A percentile compares a stretch with the other conserved stretches of the same genome.
Conservation (phyloP, 1,140 invertebrate genomes). For the Drosophila parabipectinata region DNA sequence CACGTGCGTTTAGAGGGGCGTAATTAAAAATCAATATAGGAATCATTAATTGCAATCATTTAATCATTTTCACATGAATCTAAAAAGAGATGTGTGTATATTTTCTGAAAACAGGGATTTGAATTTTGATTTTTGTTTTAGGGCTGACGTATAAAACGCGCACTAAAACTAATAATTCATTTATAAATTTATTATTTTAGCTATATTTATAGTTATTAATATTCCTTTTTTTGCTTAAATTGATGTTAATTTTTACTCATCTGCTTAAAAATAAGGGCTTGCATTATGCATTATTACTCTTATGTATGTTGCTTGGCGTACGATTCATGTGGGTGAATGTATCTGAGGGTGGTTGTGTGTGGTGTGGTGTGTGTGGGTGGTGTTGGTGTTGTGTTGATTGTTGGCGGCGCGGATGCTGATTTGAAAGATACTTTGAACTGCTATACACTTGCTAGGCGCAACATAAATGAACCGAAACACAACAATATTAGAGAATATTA, state of each 20-base stretch:
- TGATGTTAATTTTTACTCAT: slow-evolving; percentile 28
- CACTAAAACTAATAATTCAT: slow-evolving; percentile 76
- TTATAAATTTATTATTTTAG: slow-evolving; percentile 82
- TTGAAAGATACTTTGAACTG: slow-evolving; percentile 8
- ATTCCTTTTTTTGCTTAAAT: slow-evolving; percentile 42
- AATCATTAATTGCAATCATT: slow-evolving; percentile 40
- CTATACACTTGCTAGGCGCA: slow-evolving; percentile 61
- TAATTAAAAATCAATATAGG: slow-evolving; percentile 34
- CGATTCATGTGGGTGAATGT: slow-evolving; percentile 36
- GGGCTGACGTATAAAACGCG: slow-evolving; percentile 65
- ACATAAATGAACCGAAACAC: slow-evolving; percentile 27
- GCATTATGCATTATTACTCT: slow-evolving; percentile 69
- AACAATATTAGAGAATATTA: slow-evolving; percentile 30
- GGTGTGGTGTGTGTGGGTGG: slow-evolving; percentile 3
- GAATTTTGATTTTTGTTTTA: background rate
- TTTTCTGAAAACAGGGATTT: slow-evolving; percentile 9
- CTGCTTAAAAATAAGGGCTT: slow-evolving; percentile 47
- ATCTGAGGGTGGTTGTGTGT: slow-evolving; percentile 7
- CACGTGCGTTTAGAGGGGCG: slow-evolving; percentile 21
- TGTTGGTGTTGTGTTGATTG: slow-evolving; percentile 15
- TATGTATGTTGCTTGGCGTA: slow-evolving; percentile 55
- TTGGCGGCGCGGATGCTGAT: slow-evolving; percentile 1
- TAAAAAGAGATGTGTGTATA: slow-evolving; percentile 29
- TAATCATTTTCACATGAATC: slow-evolving; percentile 51
- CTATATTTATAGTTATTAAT: slow-evolving; percentile 80